Percentiles rank a stretch among this genome's conserved stretches.
Conservation (phyloP, 2,888 invertebrate genomes). For the Brenthis daphne region DNA sequence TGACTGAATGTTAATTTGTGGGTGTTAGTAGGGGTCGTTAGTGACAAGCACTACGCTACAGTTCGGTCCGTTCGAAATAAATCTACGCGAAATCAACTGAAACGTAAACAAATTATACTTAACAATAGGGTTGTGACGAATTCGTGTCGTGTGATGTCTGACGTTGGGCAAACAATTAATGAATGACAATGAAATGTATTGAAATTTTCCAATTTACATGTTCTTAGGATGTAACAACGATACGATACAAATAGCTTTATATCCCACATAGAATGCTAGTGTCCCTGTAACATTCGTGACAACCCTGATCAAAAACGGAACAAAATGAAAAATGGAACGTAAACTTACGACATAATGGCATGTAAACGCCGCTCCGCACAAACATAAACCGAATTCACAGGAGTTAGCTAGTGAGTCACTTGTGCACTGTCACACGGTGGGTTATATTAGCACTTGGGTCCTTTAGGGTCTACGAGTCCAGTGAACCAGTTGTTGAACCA, state of each 20-base stretch:
- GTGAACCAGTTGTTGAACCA: constrained; percentile 81
- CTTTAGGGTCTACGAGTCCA: constrained; percentile 52
- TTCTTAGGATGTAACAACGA: neutral
- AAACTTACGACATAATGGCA: constrained; percentile 82
- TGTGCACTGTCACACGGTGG: constrained; percentile 64
- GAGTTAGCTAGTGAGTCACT: constrained; percentile 48
- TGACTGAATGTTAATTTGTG: constrained; percentile 12
- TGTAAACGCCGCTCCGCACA: constrained; percentile 43
- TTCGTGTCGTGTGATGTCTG: neutral
- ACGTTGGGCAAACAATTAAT: neutral
- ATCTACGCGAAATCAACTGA: constrained; percentile 17
- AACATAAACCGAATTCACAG: constrained; percentile 22
- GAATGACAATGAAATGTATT: constrained; percentile 3
- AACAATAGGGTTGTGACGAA: constrained; percentile 20
- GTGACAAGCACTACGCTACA: constrained; percentile 40
- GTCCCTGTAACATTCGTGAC: constrained; percentile 17
- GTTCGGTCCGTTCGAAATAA: constrained; percentile 25
- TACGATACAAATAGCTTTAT: too few species aligned
- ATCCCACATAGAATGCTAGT: neutral
- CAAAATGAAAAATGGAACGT: constrained; percentile 48
- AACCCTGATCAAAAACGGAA: constrained; percentile 43
- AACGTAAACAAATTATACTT: constrained; percentile 19
- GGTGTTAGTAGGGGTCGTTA: constrained; percentile 39
- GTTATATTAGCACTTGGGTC: constrained; percentile 50
- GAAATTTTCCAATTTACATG: neutral